Base-by-base conservation (phyloP, 1,140 invertebrate genomes). In the Microplitis mediator region DNA sequence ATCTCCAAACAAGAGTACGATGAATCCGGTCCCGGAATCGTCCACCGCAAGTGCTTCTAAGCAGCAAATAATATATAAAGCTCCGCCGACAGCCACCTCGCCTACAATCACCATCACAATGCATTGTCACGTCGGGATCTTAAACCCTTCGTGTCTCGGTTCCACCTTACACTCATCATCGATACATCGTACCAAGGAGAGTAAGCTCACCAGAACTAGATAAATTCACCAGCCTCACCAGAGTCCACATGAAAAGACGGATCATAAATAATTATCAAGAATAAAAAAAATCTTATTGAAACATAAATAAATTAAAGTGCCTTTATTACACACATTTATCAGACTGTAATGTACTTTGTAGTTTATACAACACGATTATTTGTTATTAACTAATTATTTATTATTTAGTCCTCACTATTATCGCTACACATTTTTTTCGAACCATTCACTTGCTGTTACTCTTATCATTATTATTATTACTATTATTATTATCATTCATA, bases 1-100 rank as follows among this genome's bases (percentile, higher is more conserved):
- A 96, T 92, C 88, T 92, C 91, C 85, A 96, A 96, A 88, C 93
- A 95, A 89, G 95, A 96, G 84, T 97, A 97, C 90, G 95, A 96
- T 88, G 95, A 97, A 87, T 95, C 93, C 85, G 95, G 95, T 81
- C 95, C 95, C 81, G 93, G 69, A 6, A 74, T 74, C 60, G 72
- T 74, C 36, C 72, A 74, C 72, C 72, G 72, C 62, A 74, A 74
- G 51, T 74, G 72, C 67, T 74, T 74, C 72, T 74, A 74, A 74
- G 52, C 32, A 16, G 34, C 36, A 5, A 34, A 39, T 23, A 45
- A 65, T 13, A 9, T n/a, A 23, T 36, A 5, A 34, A 71, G 34
- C 45, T 56, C 56, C 69, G 66, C 58, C n/a, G 61, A 64, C 34
- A 9, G 32, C 51, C 56, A 68, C 52, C 58, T 73, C 54, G 65